Percentiles rank a stretch among this genome's conserved stretches.
Conservation (phyloP, 2,888 invertebrate species). For the Cloeon dipterum region DNA sequence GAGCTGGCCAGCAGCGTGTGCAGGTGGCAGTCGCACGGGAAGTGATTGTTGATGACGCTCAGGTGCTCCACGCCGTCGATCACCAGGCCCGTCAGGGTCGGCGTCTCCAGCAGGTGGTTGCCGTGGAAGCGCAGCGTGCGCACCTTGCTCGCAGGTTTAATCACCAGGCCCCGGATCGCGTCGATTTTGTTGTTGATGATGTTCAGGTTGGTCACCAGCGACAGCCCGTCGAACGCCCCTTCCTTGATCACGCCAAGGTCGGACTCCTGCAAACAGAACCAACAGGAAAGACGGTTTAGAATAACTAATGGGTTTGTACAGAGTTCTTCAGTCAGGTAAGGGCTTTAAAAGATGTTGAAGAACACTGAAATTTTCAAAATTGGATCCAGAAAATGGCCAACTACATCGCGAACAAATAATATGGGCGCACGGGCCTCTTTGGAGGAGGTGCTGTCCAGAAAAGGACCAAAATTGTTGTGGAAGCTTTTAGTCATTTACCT, state of each 20-base stretch:
- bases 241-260: constrained; percentile 51
- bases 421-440: no score
- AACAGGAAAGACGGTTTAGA: no score
- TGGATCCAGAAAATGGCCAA: no score
- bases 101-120: constrained; percentile 61
- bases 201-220: constrained; percentile 45
- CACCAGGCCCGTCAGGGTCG: constrained; percentile 38
- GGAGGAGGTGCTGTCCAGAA: no score
- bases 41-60: constrained; percentile 53
- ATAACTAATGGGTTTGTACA: no score
- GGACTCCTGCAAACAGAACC: constrained; percentile 28
- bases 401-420: no score
- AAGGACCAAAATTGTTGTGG: no score
- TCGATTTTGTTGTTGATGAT: constrained; percentile 71
- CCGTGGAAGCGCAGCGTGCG: constrained; percentile 50
- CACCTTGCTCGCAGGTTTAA: constrained; percentile 45
- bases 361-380: no score
- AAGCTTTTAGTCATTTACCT: no score
- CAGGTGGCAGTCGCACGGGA: constrained; percentile 70
- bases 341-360: no score
- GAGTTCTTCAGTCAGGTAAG: no score
- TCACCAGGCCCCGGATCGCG: constrained; percentile 47
- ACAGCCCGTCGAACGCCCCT: constrained; percentile 56
- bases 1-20: constrained; percentile 54
- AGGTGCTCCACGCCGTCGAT: constrained; percentile 46